Evolutionary conservation across 2,113 vertebrate genomes (phyloP).

Genomic region (Daubentonia madagascariensis): DNA sequence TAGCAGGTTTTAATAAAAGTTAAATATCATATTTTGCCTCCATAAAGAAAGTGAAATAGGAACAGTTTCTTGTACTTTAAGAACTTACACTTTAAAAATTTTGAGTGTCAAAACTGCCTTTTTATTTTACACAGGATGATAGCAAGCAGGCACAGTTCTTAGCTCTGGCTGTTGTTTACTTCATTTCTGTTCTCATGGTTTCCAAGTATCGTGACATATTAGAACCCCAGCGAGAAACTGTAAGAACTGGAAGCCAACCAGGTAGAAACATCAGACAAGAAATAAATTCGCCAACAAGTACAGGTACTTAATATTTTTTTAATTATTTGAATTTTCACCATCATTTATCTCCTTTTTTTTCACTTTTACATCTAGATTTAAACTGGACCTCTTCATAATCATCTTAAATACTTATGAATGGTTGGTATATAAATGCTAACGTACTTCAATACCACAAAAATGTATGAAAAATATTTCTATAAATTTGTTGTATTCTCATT

Average conservation of each 20-base stretch:
- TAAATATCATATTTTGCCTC: not conserved
- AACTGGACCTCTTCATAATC: not conserved
- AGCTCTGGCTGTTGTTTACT: conserved; percentile 98
- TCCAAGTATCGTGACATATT: conserved; percentile 99
- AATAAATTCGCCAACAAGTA: conserved; percentile 99
- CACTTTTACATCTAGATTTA: not conserved
- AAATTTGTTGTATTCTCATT: not conserved
- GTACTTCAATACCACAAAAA: not conserved
- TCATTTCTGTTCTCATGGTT: conserved; percentile 99
- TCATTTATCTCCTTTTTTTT: not conserved
- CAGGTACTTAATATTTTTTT: conserved; percentile 86
- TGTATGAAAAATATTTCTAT: not conserved
- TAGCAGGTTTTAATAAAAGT: not conserved
- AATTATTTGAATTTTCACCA: conserved; percentile 11
- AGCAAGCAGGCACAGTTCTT: conserved; percentile 99
- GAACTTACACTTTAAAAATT: not conserved
- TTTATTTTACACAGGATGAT: conserved; percentile 89
- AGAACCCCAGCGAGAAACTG: conserved; percentile 96
- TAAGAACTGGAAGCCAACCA: conserved; percentile 93
- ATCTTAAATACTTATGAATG: conserved; percentile 9
- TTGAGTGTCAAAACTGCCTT: conserved; percentile 37
- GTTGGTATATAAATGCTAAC: not conserved
- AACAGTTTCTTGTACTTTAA: not conserved
- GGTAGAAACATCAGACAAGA: conserved; percentile 97
- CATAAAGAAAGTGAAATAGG: not conserved